A percentile compares a stretch with the other conserved stretches of the same genome.
Evolutionary conservation across 2,113 vertebrate species (phyloP).

Genomic region (Fulica atra): DNA sequence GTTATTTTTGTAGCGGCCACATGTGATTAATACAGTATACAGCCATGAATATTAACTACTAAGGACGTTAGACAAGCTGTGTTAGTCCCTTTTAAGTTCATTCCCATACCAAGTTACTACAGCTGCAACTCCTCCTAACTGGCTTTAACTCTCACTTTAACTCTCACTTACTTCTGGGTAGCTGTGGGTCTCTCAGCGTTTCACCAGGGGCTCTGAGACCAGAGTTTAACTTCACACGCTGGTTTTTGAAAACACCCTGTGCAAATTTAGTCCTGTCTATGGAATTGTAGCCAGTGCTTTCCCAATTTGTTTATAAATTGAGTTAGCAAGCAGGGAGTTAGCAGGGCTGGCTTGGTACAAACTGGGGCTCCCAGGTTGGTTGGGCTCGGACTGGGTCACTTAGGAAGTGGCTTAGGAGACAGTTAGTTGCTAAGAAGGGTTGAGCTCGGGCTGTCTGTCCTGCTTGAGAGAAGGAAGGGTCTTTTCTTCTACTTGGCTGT

Average conservation of each 20-base stretch:
- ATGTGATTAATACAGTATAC: too few relatives aligned
- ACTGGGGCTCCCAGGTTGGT: neutral
- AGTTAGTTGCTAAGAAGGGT: neutral
- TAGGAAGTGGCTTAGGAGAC: neutral
- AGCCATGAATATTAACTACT: neutral
- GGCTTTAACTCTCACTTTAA: neutral
- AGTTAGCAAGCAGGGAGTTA: accelerated
- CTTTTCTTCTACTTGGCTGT: neutral
- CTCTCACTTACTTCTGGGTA: neutral
- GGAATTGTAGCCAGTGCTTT: neutral
- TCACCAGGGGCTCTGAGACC: neutral
- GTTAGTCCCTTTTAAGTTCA: neutral
- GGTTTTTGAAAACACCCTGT: neutral
- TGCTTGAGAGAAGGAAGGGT: neutral
- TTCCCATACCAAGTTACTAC: neutral
- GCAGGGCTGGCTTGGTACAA: neutral
- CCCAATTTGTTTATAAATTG: neutral
- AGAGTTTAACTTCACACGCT: neutral
- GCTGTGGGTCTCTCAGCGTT: neutral
- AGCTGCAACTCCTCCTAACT: neutral
- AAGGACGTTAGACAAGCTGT: neutral
- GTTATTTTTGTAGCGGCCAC: neutral
- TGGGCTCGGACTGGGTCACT: neutral
- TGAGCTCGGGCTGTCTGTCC: neutral
- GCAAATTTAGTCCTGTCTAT: neutral